Base-by-base conservation (phyloP, 1,140 invertebrate species). In the Rhysida immarginata region DNA sequence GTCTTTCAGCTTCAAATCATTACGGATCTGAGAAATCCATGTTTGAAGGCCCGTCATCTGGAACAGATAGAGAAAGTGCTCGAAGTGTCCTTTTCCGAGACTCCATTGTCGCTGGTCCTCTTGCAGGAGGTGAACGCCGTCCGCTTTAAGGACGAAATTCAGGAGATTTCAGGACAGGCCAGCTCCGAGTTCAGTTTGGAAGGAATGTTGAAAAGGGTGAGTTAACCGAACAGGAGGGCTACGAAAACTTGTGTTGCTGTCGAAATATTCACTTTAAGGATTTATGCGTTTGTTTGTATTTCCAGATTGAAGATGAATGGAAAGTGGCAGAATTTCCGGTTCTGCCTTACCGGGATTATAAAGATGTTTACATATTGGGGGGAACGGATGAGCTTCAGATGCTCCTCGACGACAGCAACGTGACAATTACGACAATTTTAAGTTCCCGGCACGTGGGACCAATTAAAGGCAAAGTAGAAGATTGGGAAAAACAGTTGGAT, bases 141-240 rank as follows among this genome's bases (percentile, higher is more conserved):
- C 70, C 75, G 77, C 27, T 77, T 79, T 62, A 74, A 77, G 0
- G 76, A 84, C n/a, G 77, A 81, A 53, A 64, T 93, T 2, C 81
- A 84, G 75, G 85, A 91, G 66, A 80, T 92, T 13, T 84, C 87
- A 2, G 81, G 79, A 0, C 81, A 86, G 63, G 88, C 88, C 0
- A 89, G 83, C 61, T 86, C 86, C 2, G 89, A 93, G 67, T 81
- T 82, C 26, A 81, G 79, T 18, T 72, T 92, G 1, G 87, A 92
- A 68, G 67, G 70, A 1, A 75, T 91, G 61, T 67, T 92, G 1
- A 84, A 82, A 62, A 88, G 83, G 72, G 83, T 82, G 63, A 51
- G 1, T 20, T n/a, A n/a, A n/a, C n/a, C n/a, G n/a, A n/a, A n/a
- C n/a, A n/a, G n/a, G n/a, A n/a, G n/a, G n/a, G n/a, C n/a, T n/a